Evolutionary conservation across 2,113 vertebrate species (phyloP).

Genomic region (Esox niger): DNA sequence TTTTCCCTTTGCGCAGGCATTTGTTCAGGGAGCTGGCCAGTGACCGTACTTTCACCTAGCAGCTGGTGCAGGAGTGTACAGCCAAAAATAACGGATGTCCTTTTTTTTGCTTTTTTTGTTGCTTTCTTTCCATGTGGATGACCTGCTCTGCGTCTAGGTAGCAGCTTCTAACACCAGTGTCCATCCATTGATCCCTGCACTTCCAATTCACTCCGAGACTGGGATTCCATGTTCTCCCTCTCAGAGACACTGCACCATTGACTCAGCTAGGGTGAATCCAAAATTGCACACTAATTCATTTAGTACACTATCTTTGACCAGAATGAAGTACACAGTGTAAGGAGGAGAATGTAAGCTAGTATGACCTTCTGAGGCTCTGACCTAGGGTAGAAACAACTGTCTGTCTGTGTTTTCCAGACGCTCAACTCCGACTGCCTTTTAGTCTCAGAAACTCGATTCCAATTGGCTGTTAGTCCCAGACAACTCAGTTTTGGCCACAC

Average conservation of each 20-base stretch:
- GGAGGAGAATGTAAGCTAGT: neutral
- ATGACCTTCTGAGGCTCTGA: neutral
- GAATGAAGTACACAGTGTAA: neutral
- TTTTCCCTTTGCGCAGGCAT: conserved; percentile 33
- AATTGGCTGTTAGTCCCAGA: too few relatives aligned
- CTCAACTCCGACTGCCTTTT: too few relatives aligned
- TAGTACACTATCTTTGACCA: too few relatives aligned
- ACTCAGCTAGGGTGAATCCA: neutral
- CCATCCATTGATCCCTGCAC: neutral
- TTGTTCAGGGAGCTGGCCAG: conserved; percentile 64
- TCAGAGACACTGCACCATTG: neutral
- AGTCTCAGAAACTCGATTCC: too few relatives aligned
- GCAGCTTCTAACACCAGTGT: neutral
- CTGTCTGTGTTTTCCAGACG: conserved; percentile 1
- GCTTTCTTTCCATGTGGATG: conserved; percentile 1
- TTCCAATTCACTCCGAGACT: neutral
- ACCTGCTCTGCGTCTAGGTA: neutral
- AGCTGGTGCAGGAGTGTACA: conserved; percentile 63
- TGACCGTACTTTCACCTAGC: conserved; percentile 81
- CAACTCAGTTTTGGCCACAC: too few relatives aligned
- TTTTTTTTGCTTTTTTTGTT: conserved; percentile 39
- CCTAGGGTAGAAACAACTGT: neutral
- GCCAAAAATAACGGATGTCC: conserved; percentile 69
- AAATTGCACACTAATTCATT: too few relatives aligned
- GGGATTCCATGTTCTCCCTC: neutral